Percentiles rank a stretch among this genome's conserved stretches.
These are phyloP conservation scores for Schrankia costaestrigalis DNA, from an alignment of 2,888 invertebrate genomes.

Conservation along the genomic window DNA sequence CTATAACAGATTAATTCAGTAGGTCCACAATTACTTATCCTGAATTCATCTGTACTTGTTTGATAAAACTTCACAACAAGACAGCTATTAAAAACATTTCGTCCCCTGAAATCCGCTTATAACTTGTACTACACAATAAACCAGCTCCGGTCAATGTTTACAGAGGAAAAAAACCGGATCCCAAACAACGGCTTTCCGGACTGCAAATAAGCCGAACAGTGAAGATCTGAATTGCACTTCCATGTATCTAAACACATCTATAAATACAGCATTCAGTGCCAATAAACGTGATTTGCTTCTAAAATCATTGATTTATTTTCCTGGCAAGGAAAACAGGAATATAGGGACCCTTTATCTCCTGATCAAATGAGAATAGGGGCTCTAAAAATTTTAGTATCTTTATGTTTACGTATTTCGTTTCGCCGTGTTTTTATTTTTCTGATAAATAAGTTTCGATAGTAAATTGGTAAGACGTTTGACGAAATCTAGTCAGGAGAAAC, in stretches of 20 bases:
- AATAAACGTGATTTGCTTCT: conserved; percentile 27
- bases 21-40: no score
- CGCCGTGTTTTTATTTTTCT: conserved; percentile 12
- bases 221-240: conserved; percentile 36
- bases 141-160: conserved; percentile 45
- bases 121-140: conserved; percentile 18
- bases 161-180: conserved; percentile 42
- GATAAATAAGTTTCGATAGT: not conserved
- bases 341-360: conserved; percentile 6
- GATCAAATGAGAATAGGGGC: conserved; percentile 13
- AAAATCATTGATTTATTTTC: conserved; percentile 20
- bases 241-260: conserved; percentile 20
- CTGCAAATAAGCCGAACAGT: conserved; percentile 40
- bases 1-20: no score
- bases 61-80: no score
- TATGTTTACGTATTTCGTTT: conserved; percentile 9
- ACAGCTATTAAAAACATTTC: no score
- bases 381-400: conserved; percentile 19
- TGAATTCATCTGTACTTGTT: no score
- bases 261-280: conserved; percentile 8
- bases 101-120: conserved; percentile 8
- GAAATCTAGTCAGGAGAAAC: no score
- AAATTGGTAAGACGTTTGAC: no score
- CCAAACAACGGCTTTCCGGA: conserved; percentile 27
- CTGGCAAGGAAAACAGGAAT: conserved; percentile 15